Evolutionary conservation across 2,888 invertebrate genomes (phyloP), one percentile per base, ranked within the genome.

Genomic region (Bugulina stolonifera): DNA sequence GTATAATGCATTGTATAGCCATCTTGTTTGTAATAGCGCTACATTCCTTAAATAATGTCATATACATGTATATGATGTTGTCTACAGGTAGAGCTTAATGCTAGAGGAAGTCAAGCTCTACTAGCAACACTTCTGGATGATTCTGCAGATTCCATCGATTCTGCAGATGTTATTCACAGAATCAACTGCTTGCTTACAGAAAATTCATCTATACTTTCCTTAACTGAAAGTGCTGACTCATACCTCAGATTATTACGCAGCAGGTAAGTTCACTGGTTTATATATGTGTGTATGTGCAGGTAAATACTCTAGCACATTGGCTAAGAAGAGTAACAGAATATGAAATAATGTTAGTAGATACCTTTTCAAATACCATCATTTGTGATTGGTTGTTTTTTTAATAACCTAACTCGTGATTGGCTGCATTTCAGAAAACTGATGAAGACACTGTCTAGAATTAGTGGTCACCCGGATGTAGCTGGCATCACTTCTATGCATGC

Each of bases 261-360:
- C 64, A 64, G 64, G 64, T 64, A 32, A 55, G 23, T 25, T 55
- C n/a, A 10, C n/a, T 55, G 22, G 23, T 55, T 43, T 43, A 43
- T 43, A 43, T n/a, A n/a, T n/a, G n/a, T n/a, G n/a, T n/a, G n/a
- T n/a, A n/a, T n/a, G n/a, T n/a, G n/a, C n/a, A n/a, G n/a, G n/a
- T n/a, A n/a, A n/a, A n/a, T n/a, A n/a, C n/a, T n/a, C n/a, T n/a
- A n/a, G n/a, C n/a, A n/a, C n/a, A n/a, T n/a, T n/a, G n/a, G n/a
- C n/a, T n/a, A n/a, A n/a, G n/a, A n/a, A n/a, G n/a, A n/a, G n/a
- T n/a, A n/a, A n/a, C n/a, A n/a, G n/a, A n/a, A n/a, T n/a, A n/a
- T n/a, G n/a, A n/a, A n/a, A n/a, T n/a, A n/a, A n/a, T n/a, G n/a
- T n/a, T n/a, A n/a, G n/a, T n/a, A n/a, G n/a, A n/a, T n/a, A n/a